These are phyloP conservation scores for Gallinago media DNA, from an alignment of 2,113 vertebrate genomes.

Conservation along the genomic window DNA sequence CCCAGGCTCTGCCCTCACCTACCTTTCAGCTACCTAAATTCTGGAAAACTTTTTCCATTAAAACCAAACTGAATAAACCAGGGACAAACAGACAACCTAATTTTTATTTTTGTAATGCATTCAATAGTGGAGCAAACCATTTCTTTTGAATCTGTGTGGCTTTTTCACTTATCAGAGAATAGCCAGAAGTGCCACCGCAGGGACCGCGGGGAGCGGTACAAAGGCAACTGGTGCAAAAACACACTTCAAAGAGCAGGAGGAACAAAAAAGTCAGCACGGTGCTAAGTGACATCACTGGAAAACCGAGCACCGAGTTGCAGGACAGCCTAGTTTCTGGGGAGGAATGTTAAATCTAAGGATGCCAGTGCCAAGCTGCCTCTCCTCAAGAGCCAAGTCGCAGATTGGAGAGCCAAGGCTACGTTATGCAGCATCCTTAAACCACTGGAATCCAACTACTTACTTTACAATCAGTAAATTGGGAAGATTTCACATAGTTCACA, in stretches of 20 bases:
- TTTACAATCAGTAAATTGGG: background rate
- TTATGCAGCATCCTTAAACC: background rate
- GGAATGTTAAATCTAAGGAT: background rate
- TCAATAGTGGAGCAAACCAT: background rate
- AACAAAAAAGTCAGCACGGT: background rate
- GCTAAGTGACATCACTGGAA: background rate
- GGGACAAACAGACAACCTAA: background rate
- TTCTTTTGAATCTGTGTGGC: background rate
- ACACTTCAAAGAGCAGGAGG: background rate
- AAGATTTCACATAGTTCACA: background rate
- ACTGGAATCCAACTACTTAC: fast-evolving
- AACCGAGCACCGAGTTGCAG: fast-evolving
- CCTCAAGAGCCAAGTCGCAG: background rate
- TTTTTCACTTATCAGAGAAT: background rate
- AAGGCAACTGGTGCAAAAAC: background rate
- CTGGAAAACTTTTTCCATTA: background rate
- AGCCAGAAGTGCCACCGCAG: background rate
- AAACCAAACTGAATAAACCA: background rate
- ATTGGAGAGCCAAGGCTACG: background rate
- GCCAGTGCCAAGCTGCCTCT: background rate
- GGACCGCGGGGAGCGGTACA: background rate
- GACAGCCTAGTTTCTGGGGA: background rate
- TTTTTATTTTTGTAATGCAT: background rate
- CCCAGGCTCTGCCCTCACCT: background rate
- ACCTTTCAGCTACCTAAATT: background rate